Evolutionary conservation across 2,888 invertebrate genomes (phyloP), one percentile per base, ranked within the genome.

Genomic region (Hofmannophila pseudospretella): DNA sequence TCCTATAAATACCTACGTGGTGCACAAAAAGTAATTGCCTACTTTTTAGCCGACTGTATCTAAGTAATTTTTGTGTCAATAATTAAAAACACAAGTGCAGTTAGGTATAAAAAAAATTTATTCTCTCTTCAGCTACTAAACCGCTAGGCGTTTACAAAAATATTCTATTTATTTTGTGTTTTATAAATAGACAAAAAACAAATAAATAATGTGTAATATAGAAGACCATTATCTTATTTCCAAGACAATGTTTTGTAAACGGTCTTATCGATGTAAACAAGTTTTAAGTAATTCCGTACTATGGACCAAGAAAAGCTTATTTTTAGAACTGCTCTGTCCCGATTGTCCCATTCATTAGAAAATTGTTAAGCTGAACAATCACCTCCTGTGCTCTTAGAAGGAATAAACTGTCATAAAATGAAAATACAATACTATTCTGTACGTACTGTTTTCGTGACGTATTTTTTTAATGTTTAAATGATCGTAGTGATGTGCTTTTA

Each of bases 211-310:
- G 37, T 41, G 47, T 48, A 48, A 47, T 49, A 55, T 51, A 58
- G 50, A 61, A 41, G 46, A 51, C 46, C 44, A 43, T 34, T 34
- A 78, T 77, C 70, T 57, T 54, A 64, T 64, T 61, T 45, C 50
- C 57, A 54, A 61, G 67, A 65, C 66, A 65, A 65, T 73, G 59
- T 77, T 79, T 78, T 72, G 80, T 80, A 72, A 77, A 75, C 59
- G 62, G 34, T 46, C 51, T 65, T 76, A 73, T 75, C 70, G 57
- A 66, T 62, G 64, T 75, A 73, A 78, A 76, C 73, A 76, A 72
- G 56, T 71, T 77, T 71, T 74, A 66, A 74, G 74, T 79, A 73
- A 80, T 67, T 68, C 70, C 69, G 72, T 75, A 74, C 73, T 76
- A 57, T 78, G 74, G 64, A 75, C 73, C 66, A 69, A 46, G 36